Evolutionary conservation across 2,797 vertebrate genomes (phyloP).

Genomic region (Phalanger gymnotis): DNA sequence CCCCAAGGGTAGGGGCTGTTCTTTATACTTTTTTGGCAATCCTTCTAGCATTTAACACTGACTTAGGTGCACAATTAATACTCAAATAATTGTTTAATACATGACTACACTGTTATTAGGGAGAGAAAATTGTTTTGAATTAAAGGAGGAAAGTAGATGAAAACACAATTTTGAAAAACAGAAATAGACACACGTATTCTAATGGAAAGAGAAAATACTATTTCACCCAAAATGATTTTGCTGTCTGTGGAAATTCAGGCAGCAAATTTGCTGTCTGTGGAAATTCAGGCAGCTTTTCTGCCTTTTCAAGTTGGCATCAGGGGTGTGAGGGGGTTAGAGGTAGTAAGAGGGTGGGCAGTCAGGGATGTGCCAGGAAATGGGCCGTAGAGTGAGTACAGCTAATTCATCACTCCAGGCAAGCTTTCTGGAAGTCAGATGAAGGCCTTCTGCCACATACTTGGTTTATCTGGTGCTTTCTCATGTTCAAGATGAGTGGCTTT

Average conservation of each 20-base stretch:
- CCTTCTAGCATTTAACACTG: neutral
- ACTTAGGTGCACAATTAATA: neutral
- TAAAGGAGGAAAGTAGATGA: neutral
- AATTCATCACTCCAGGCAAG: neutral
- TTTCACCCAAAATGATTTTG: neutral
- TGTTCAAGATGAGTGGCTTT: constrained; percentile 40
- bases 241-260: neutral
- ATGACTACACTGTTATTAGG: neutral
- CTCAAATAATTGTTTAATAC: neutral
- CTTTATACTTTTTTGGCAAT: neutral
- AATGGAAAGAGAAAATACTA: neutral
- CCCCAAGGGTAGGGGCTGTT: neutral
- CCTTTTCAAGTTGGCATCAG: neutral
- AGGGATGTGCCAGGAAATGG: neutral
- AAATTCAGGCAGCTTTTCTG: neutral
- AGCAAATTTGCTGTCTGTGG: neutral
- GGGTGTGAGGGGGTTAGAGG: neutral
- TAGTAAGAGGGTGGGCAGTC: neutral
- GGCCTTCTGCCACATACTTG: constrained; percentile 27
- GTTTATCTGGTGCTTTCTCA: constrained; percentile 29
- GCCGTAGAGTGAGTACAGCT: neutral
- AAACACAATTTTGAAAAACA: neutral
- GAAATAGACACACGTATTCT: neutral
- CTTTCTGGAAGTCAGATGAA: constrained; percentile 34
- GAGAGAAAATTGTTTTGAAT: neutral